Conservation (phyloP, 2,888 invertebrate genomes). For the Epiperipatus broadwayi region DNA sequence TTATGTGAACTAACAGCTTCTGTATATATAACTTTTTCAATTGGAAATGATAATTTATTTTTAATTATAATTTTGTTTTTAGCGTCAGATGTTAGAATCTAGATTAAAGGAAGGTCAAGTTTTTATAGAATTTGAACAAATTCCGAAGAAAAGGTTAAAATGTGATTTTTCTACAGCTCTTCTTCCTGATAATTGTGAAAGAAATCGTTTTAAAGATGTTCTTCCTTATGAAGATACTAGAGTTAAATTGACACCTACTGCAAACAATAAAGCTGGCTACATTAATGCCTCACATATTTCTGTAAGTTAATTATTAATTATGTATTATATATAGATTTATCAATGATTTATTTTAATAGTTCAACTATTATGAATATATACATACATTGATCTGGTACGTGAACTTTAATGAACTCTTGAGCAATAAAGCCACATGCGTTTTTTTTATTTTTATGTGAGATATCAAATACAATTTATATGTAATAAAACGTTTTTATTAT, state of each 20-base stretch:
- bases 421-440: too few relatives aligned
- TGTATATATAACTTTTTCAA: neutral
- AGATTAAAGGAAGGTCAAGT: slow-evolving; percentile 46
- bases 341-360: neutral
- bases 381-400: too few relatives aligned
- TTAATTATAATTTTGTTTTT: slow-evolving; percentile 16
- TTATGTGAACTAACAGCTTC: too few relatives aligned
- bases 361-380: too few relatives aligned
- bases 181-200: slow-evolving; percentile 41
- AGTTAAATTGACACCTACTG: slow-evolving; percentile 56
- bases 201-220: slow-evolving; percentile 45
- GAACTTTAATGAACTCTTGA: too few relatives aligned
- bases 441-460: too few relatives aligned
- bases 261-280: slow-evolving; percentile 66
- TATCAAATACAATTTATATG: too few relatives aligned
- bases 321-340: too few relatives aligned
- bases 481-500: too few relatives aligned
- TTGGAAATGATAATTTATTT: neutral
- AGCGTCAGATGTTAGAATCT: slow-evolving; percentile 35
- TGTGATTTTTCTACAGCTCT: slow-evolving; percentile 51
- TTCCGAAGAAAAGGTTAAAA: slow-evolving; percentile 51
- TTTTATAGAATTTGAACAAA: slow-evolving; percentile 59
- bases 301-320: slow-evolving; percentile 32
- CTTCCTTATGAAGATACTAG: slow-evolving; percentile 79
- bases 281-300: slow-evolving; percentile 80